Percentiles rank a stretch among this genome's conserved stretches.
phyloP scores from a whole-genome alignment of 2,113 vertebrate species.

The Perognathus longimembris region DNA sequence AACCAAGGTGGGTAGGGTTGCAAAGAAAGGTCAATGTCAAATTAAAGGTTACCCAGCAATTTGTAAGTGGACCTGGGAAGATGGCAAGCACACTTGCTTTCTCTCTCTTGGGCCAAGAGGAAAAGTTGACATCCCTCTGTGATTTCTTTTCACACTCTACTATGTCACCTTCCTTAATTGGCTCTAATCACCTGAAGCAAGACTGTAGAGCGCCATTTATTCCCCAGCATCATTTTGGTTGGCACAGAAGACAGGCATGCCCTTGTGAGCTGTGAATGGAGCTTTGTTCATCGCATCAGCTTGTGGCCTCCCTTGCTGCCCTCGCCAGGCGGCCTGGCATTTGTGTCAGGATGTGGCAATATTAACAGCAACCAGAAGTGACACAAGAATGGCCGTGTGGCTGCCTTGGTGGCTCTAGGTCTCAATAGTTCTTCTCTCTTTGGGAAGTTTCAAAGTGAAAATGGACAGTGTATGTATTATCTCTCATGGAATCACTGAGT shows the following conservation, averaged over 20 bases:
- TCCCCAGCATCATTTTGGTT: conserved; percentile 62
- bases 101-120: conserved; percentile 39
- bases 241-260: conserved; percentile 56
- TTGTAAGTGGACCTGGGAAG: background rate
- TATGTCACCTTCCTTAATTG: conserved; percentile 68
- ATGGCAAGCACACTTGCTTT: conserved; percentile 19
- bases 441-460: background rate
- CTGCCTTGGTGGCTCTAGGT: background rate
- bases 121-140: background rate
- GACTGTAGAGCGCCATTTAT: conserved; percentile 55
- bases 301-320: background rate
- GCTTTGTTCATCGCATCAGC: conserved; percentile 45
- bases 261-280: conserved; percentile 66
- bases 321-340: background rate
- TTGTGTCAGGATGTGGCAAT: conserved; percentile 14
- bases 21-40: conserved; percentile 39
- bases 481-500: background rate
- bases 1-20: background rate
- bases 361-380: background rate
- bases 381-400: background rate
- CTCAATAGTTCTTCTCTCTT: background rate
- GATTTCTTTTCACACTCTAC: conserved; percentile 36
- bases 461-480: background rate
- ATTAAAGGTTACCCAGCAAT: conserved; percentile 17
- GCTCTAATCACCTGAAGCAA: conserved; percentile 69